A percentile compares a stretch with the other conserved stretches of the same genome.
phyloP scores from a whole-genome alignment of 2,113 vertebrate species.

The Protobothrops mucrosquamatus region DNA sequence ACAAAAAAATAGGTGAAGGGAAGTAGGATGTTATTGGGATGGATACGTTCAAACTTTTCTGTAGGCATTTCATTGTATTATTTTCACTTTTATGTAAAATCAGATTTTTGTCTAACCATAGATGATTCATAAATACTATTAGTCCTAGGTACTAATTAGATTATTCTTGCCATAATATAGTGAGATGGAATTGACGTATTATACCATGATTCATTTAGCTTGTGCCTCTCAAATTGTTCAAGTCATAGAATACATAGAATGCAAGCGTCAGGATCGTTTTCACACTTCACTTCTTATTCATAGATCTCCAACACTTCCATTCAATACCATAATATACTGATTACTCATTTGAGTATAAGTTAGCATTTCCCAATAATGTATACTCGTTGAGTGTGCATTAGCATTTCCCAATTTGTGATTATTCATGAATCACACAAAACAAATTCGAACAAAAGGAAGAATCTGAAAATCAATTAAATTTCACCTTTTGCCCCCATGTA shows the following conservation, averaged over 20 bases:
- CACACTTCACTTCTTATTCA: not conserved
- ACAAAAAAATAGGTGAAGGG: not conserved
- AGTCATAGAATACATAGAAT: conserved; percentile 7
- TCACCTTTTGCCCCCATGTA: too few relatives aligned
- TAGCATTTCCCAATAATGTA: not conserved
- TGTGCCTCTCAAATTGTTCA: conserved; percentile 32
- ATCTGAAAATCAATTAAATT: not conserved
- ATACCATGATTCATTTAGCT: conserved; percentile 49
- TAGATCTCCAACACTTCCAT: conserved; percentile 22
- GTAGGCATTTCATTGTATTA: conserved; percentile 16
- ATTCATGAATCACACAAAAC: not conserved
- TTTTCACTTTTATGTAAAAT: conserved; percentile 18
- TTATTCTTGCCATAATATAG: conserved; percentile 35
- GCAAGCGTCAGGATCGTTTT: conserved; percentile 30
- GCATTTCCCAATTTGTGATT: not conserved
- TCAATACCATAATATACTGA: not conserved
- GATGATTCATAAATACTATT: conserved; percentile 29
- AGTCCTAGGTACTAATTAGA: conserved; percentile 35
- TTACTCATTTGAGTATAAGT: not conserved
- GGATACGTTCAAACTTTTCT: not conserved
- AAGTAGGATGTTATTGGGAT: not conserved
- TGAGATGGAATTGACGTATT: conserved; percentile 14
- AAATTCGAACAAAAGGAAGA: not conserved
- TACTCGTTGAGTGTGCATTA: not conserved
- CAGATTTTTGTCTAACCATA: conserved; percentile 7